These are phyloP conservation scores for Trichomycterus rosablanca DNA, from an alignment of 2,113 vertebrate genomes.

Conservation along the genomic window DNA sequence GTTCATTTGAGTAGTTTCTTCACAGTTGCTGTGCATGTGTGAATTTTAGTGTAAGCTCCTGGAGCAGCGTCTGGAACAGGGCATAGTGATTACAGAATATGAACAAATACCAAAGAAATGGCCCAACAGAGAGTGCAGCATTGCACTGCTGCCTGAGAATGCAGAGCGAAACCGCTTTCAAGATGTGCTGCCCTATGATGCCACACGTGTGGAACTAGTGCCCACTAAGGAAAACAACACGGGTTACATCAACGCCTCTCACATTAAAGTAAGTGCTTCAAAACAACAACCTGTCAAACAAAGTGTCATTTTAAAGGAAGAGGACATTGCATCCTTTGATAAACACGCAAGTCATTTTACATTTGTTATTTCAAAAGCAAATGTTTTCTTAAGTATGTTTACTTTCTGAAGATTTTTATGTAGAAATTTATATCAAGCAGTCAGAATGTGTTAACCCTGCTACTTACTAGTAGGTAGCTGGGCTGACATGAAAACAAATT, in stretches of 20 bases:
- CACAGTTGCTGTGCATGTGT: no score
- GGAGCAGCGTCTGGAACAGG: slow-evolving; percentile 84
- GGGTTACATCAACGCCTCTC: slow-evolving; percentile 94
- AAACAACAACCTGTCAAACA: no score
- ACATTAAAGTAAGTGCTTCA: slow-evolving; percentile 76
- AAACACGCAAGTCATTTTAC: no score
- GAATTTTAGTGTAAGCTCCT: slow-evolving; percentile 77
- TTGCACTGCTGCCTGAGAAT: slow-evolving; percentile 82
- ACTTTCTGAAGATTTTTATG: no score
- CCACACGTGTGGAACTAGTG: slow-evolving; percentile 87
- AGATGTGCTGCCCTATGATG: slow-evolving; percentile 91
- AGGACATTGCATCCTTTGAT: no score
- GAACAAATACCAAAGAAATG: slow-evolving; percentile 81
- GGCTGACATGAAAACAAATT: no score
- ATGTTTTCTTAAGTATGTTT: no score
- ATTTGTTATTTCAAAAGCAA: neutral
- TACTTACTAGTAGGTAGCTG: no score
- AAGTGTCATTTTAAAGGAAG: no score
- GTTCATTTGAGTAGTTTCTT: no score
- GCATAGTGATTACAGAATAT: slow-evolving; percentile 88
- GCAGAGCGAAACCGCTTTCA: slow-evolving; percentile 90
- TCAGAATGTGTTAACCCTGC: no score
- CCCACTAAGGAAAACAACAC: slow-evolving; percentile 98
- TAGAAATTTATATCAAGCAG: no score
- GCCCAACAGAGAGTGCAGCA: slow-evolving; percentile 66